Evolutionary conservation across 2,888 invertebrate species (phyloP).

Genomic region (Macaria liturata): DNA sequence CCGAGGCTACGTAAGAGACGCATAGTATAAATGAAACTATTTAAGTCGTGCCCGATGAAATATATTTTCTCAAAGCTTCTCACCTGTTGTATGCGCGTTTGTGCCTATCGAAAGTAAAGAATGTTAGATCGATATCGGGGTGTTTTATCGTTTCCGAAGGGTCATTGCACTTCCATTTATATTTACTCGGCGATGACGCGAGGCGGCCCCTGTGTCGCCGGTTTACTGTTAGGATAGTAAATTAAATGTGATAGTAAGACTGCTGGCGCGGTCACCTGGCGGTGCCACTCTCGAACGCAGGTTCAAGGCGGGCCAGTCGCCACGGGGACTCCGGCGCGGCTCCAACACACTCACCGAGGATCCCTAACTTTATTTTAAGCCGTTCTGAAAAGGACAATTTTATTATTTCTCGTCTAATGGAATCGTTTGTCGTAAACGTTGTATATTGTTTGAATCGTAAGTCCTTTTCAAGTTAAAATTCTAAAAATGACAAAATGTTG

Average conservation of each 20-base stretch:
- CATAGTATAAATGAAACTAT: conserved; percentile 66
- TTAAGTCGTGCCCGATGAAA: conserved; percentile 63
- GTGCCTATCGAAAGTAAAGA: conserved; percentile 72
- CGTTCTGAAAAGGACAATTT: conserved; percentile 56
- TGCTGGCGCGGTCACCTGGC: conserved; percentile 56
- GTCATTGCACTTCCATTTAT: conserved; percentile 66
- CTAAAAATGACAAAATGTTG: conserved; percentile 62
- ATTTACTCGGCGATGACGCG: conserved; percentile 46
- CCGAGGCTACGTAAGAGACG: conserved; percentile 61
- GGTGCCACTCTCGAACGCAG: conserved; percentile 40
- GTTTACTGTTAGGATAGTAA: conserved; percentile 48
- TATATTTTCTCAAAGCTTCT: conserved; percentile 74
- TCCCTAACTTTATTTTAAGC: conserved; percentile 41
- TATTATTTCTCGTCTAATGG: conserved; percentile 47
- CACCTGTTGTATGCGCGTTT: conserved; percentile 59
- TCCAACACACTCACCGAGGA: conserved; percentile 25
- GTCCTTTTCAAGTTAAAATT: conserved; percentile 58
- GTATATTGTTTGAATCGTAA: conserved; percentile 50
- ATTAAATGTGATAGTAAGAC: conserved; percentile 72
- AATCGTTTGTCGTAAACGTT: conserved; percentile 55
- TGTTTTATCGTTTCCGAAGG: conserved; percentile 55
- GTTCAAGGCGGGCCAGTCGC: conserved; percentile 32
- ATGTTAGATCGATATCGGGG: conserved; percentile 59
- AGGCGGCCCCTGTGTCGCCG: conserved; percentile 60
- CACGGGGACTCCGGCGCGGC: neutral